Conservation (phyloP, 2,888 invertebrate species). For the Lycocerus yunnanus region DNA sequence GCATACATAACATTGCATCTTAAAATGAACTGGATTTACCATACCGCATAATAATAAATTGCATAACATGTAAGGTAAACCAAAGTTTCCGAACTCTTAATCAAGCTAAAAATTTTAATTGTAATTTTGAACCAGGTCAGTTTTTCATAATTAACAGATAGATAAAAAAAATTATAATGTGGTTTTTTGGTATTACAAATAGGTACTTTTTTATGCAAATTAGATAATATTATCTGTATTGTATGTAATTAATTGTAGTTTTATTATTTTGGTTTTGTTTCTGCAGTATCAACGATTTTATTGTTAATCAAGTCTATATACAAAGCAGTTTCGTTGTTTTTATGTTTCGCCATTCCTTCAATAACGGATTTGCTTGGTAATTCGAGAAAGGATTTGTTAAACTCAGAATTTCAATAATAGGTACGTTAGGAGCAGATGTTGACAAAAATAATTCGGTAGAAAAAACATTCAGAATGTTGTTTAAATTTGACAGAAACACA, state of each 20-base stretch:
- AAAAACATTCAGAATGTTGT: neutral
- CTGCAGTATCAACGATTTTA: neutral
- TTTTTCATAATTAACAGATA: neutral
- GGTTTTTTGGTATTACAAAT: neutral
- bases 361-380: neutral
- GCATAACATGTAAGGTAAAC: neutral
- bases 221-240: neutral
- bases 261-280: neutral
- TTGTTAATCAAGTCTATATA: neutral
- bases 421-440: neutral
- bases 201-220: neutral
- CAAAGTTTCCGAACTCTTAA: neutral
- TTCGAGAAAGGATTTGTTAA: neutral
- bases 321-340: neutral
- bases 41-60: neutral
- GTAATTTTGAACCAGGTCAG: neutral
- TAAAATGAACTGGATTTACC: too few relatives aligned
- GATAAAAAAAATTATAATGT: neutral
- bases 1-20: too few relatives aligned
- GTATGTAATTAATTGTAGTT: neutral
- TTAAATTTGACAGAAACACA: neutral
- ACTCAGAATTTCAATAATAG: too few relatives aligned
- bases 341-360: neutral
- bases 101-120: neutral
- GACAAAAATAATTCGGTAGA: too few relatives aligned